Base-by-base conservation (phyloP, 2,113 vertebrate species). In the Beaufortia kweichowensis region DNA sequence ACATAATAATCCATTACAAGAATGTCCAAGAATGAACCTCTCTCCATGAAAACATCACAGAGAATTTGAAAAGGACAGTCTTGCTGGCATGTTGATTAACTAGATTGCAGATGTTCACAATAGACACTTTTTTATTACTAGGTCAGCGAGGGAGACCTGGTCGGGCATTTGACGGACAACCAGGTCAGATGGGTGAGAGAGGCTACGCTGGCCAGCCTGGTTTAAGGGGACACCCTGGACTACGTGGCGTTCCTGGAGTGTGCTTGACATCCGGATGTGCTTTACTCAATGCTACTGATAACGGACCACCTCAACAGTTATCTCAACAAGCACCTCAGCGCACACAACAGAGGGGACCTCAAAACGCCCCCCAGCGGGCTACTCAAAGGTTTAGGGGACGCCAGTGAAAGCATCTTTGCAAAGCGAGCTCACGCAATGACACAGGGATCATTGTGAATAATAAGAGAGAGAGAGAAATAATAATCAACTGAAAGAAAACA, bases 121-220 rank as follows among this genome's bases (percentile, higher is more conserved):
- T 48, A 14, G 14, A 2, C 5, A 39, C 21, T 46, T 29, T 73
- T 57, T 66, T 3, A 35, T 79, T 43, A 57, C 23, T 82, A 94
- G 93, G 92, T 85, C 88, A 92, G 74, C 87, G 83, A 64, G 93
- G 93, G 66, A 88, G 85, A 71, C 59, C 76, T 29, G 92, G 91
- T 50, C 87, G 85, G 79, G 87, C 76, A 4, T 91, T 92, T 55
- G 86, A 92, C 14, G 93, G 93, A 3, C 87, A 87, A 69, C 90
- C 93, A 28, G 92, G 93, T 57, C 85, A 82, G 29, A 87, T 83
- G 64, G 93, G 92, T 11, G 88, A 90, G 64, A 85, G 88, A 67
- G 93, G 93, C 12, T 88, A 91, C 3, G 78, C 57, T 11, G 92
- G 93, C 7, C 85, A 70, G 10, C 84, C 83, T 19, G 92, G 94